phyloP scores from a whole-genome alignment of 2,113 vertebrate species.

The Cyprinodon tularosa region DNA sequence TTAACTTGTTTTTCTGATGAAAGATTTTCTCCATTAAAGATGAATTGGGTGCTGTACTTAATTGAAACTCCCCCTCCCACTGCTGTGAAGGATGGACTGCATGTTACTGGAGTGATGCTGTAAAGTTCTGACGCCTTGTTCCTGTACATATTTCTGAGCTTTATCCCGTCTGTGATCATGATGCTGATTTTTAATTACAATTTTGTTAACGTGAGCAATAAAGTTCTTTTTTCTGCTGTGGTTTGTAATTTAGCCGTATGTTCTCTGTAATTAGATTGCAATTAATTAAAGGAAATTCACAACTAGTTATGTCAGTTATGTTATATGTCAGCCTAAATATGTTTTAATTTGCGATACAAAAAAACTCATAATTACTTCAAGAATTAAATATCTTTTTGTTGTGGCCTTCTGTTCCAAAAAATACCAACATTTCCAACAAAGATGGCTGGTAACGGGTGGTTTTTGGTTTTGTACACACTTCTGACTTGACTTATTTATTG shows the following conservation, averaged over 20 bases:
- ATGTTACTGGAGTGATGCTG: conserved; percentile 56
- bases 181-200: conserved; percentile 38
- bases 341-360: too few species aligned
- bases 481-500: too few species aligned
- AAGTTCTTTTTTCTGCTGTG: conserved; percentile 44
- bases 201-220: conserved; percentile 59
- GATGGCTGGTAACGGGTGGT: too few species aligned
- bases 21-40: background rate
- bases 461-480: too few species aligned
- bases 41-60: background rate
- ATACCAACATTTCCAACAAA: too few species aligned
- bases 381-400: too few species aligned
- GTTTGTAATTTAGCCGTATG: conserved; percentile 28
- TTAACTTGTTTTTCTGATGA: background rate
- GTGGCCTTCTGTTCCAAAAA: too few species aligned
- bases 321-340: too few species aligned
- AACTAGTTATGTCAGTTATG: too few species aligned
- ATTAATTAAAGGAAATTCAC: too few species aligned
- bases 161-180: conserved; percentile 3
- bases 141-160: conserved; percentile 35
- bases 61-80: background rate
- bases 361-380: too few species aligned
- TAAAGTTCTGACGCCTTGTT: conserved; percentile 49
- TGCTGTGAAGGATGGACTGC: conserved; percentile 42
- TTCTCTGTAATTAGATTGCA: background rate